These are phyloP conservation scores for Myotis lucifugus DNA, from an alignment of 2,113 vertebrate species.

Conservation along the genomic window DNA sequence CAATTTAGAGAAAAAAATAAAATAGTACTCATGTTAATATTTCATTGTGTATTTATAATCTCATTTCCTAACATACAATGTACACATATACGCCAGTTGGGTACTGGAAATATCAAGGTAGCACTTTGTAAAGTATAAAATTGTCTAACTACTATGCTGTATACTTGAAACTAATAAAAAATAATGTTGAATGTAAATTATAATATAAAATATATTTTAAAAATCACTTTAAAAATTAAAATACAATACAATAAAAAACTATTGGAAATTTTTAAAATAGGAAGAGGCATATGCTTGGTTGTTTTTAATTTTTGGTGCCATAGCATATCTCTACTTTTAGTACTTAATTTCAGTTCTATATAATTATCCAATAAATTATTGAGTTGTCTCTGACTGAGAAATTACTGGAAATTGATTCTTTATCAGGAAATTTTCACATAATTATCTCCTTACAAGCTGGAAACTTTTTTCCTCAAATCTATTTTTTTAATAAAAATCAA, in stretches of 20 bases:
- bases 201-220: no score
- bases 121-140: no score
- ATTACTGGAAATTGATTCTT: not conserved
- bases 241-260: not conserved
- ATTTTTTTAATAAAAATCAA: not conserved
- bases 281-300: not conserved
- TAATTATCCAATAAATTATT: not conserved
- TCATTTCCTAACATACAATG: not conserved
- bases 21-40: not conserved
- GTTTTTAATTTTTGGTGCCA: not conserved
- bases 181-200: no score
- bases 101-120: no score
- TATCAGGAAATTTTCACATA: not conserved
- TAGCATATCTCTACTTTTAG: not conserved
- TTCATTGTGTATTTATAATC: not conserved
- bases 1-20: not conserved
- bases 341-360: not conserved
- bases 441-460: not conserved
- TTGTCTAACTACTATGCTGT: no score
- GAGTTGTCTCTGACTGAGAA: not conserved
- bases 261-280: not conserved
- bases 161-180: no score
- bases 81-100: not conserved
- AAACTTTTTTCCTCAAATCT: not conserved
- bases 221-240: not conserved